Conservation (phyloP, 2,888 invertebrate species). For the Mystacides longicornis region DNA sequence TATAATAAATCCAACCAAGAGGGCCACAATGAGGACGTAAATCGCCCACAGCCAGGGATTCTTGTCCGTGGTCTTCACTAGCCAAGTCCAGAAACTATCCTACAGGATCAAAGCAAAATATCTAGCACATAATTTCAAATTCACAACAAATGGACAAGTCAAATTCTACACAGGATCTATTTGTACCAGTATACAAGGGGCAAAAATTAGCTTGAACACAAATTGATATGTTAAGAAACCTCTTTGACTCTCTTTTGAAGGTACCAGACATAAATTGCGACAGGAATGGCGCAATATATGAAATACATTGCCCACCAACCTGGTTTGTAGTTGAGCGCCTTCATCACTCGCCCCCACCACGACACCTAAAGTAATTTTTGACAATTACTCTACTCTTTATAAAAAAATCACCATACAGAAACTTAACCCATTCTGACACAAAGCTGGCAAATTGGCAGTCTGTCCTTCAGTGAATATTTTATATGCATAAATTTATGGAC, state of each 20-base stretch:
- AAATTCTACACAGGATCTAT: background rate
- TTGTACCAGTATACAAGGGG: background rate
- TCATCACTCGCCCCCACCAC: slow-evolving; percentile 68
- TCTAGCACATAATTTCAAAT: slow-evolving; percentile 2
- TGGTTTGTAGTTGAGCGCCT: slow-evolving; percentile 68
- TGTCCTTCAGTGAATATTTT: too few species aligned
- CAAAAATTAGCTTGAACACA: background rate
- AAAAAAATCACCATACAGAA: too few species aligned
- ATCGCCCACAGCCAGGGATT: slow-evolving; percentile 90
- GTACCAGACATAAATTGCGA: slow-evolving; percentile 61
- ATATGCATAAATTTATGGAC: too few species aligned
- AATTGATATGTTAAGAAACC: slow-evolving; percentile 42
- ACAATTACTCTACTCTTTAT: too few species aligned
- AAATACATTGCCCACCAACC: slow-evolving; percentile 77
- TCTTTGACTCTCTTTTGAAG: slow-evolving; percentile 58
- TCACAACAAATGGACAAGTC: background rate
- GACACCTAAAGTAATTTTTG: slow-evolving; percentile 42
- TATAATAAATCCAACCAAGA: slow-evolving; percentile 71
- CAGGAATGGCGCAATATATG: slow-evolving; percentile 66
- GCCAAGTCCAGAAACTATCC: slow-evolving; percentile 72
- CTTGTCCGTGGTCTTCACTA: slow-evolving; percentile 70
- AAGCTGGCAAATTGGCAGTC: too few species aligned
- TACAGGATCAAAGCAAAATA: slow-evolving; percentile 37
- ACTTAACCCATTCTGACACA: too few species aligned
- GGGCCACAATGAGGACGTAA: slow-evolving; percentile 67